phyloP scores from a whole-genome alignment of 2,113 vertebrate species.

The Cinclus cinclus region DNA sequence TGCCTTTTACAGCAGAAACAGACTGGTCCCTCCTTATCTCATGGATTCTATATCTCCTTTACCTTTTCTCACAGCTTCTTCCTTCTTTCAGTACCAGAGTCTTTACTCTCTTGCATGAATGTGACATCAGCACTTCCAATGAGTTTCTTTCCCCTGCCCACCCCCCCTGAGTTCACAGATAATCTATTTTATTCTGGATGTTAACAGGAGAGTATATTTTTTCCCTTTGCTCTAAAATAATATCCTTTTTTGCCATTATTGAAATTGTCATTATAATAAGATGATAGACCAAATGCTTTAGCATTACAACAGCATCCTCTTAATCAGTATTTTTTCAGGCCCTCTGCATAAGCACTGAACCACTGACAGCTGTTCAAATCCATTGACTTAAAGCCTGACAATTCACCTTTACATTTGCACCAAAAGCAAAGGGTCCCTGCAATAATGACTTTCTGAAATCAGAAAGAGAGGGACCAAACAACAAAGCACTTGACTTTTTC shows the following conservation, averaged over 20 bases:
- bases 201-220: not conserved
- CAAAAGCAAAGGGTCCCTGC: not conserved
- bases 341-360: not conserved
- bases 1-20: not conserved
- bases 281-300: not conserved
- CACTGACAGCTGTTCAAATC: not conserved
- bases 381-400: not conserved
- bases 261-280: not conserved
- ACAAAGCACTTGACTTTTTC: not conserved
- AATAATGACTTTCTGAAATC: not conserved
- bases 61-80: not conserved
- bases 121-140: not conserved
- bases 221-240: not conserved
- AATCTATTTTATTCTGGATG: not conserved
- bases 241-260: not conserved
- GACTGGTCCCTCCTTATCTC: not conserved
- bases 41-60: not conserved
- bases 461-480: not conserved
- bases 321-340: not conserved
- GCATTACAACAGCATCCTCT: not conserved
- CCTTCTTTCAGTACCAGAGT: not conserved
- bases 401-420: not conserved
- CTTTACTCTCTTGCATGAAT: not conserved
- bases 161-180: not conserved
- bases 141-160: not conserved